phyloP scores from a whole-genome alignment of 2,113 vertebrate genomes.

The Columba janthina region DNA sequence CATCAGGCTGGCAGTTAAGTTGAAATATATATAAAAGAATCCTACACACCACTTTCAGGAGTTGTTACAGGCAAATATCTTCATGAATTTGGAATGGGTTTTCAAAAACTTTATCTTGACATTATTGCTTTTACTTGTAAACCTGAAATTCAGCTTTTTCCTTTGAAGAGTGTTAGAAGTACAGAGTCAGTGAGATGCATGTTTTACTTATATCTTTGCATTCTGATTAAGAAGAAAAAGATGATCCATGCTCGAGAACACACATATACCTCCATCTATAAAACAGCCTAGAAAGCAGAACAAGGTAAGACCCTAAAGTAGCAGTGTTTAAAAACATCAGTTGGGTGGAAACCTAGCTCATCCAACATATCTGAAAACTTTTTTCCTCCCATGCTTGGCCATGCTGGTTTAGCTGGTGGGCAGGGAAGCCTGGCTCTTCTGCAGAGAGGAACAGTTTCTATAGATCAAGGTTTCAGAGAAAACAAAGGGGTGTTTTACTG shows the following conservation, averaged over 20 bases:
- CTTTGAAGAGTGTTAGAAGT: conserved; percentile 10
- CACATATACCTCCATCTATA: conserved; percentile 22
- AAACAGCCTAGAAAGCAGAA: conserved; percentile 23
- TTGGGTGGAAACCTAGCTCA: neutral
- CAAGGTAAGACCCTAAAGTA: conserved; percentile 5
- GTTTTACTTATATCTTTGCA: conserved; percentile 7
- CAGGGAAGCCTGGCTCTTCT: neutral
- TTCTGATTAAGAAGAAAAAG: conserved; percentile 33
- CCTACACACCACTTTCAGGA: neutral
- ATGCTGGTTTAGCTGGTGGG: neutral
- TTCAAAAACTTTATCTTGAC: conserved; percentile 20
- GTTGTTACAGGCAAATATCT: conserved; percentile 3
- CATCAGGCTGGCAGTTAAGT: conserved; percentile 5
- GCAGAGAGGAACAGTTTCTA: neutral
- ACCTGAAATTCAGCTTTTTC: conserved; percentile 58
- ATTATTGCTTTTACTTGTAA: conserved; percentile 64
- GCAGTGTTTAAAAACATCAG: neutral
- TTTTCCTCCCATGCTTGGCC: neutral
- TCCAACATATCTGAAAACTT: neutral
- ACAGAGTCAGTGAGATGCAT: neutral
- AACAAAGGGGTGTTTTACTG: neutral
- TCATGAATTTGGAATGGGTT: conserved; percentile 45
- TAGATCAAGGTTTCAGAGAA: neutral
- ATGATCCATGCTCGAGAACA: neutral
- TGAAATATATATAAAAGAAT: conserved; percentile 50